phyloP scores from a whole-genome alignment of 2,113 vertebrate species.

The Anolis sagrei region DNA sequence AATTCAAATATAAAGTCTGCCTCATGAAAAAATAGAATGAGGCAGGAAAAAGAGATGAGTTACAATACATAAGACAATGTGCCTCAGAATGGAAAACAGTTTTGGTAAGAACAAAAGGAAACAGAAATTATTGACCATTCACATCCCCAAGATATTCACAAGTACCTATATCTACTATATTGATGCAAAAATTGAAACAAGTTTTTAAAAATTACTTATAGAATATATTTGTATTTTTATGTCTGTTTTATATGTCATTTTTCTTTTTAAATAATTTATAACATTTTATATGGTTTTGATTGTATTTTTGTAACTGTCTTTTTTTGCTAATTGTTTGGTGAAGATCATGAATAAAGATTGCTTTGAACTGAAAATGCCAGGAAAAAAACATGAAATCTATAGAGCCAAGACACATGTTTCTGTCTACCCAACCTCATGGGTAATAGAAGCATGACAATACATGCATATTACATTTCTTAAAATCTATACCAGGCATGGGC shows the following conservation, averaged over 20 bases:
- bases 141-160: not conserved
- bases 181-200: not conserved
- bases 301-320: constrained; percentile 24
- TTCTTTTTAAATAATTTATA: constrained; percentile 13
- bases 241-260: not conserved
- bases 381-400: not conserved
- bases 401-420: not conserved
- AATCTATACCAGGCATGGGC: too few species aligned
- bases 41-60: not conserved
- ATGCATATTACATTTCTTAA: constrained; percentile 1
- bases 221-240: constrained; percentile 7
- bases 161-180: not conserved
- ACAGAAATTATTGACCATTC: not conserved
- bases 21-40: not conserved
- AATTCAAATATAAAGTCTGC: not conserved
- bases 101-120: not conserved
- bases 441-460: not conserved
- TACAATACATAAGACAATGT: not conserved
- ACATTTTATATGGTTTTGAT: constrained; percentile 25
- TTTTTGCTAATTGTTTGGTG: constrained; percentile 32
- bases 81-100: not conserved
- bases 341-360: constrained; percentile 15
- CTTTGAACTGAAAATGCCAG: not conserved
- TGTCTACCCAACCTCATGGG: not conserved
- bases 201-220: not conserved